These are phyloP conservation scores for Himalopsyche tibetana DNA, from an alignment of 2,888 invertebrate species.

Conservation along the genomic window DNA sequence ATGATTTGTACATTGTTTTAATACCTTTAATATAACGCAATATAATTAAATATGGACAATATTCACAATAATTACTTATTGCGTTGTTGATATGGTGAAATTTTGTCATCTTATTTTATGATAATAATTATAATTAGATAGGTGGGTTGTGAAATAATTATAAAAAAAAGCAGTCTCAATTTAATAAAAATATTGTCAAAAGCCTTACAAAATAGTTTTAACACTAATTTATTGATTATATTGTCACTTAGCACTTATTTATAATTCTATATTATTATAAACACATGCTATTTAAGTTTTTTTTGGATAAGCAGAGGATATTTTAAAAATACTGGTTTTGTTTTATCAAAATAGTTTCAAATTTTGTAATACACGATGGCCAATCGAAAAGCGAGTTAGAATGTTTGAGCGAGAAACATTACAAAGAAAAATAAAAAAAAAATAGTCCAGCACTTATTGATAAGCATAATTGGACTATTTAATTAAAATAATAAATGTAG, in stretches of 20 bases:
- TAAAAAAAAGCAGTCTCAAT: not conserved
- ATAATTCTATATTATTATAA: no score
- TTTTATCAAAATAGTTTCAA: no score
- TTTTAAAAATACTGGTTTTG: no score
- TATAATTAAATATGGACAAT: not conserved
- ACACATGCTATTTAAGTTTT: no score
- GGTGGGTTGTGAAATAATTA: not conserved
- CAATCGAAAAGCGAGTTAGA: no score
- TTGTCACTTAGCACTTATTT: conserved; percentile 13
- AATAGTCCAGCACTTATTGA: no score
- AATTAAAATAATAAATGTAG: no score
- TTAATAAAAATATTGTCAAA: conserved; percentile 26
- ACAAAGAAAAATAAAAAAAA: no score
- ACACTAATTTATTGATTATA: conserved; percentile 9
- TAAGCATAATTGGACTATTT: no score
- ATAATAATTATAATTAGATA: not conserved
- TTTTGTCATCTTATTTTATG: not conserved
- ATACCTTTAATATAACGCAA: conserved; percentile 10
- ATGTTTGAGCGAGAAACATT: no score
- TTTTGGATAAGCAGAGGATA: no score
- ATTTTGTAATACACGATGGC: no score
- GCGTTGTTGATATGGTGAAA: not conserved
- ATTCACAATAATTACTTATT: not conserved
- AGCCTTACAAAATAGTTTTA: not conserved
- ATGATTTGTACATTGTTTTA: conserved; percentile 14